Evolutionary conservation across 64 coral and sea anemone species (phyloP).

Genomic region (Porites australiensis): DNA sequence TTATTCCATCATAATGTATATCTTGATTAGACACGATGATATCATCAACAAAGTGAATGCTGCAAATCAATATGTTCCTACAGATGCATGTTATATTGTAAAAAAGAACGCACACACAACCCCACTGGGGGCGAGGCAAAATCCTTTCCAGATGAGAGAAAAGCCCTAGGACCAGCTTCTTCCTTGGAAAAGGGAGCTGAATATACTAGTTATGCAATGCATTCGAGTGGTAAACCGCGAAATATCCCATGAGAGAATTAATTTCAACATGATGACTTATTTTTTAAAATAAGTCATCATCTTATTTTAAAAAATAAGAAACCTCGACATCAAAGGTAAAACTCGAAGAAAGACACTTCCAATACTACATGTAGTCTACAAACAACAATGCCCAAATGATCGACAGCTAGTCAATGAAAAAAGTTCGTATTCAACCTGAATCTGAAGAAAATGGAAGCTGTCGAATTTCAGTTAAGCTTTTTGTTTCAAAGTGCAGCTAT

Average conservation of each 20-base stretch:
- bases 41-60: slow-evolving; percentile 19
- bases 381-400: slow-evolving; percentile 15
- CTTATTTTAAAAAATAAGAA: background rate
- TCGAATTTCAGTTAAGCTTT: background rate
- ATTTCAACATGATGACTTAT: background rate
- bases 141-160: slow-evolving; percentile 9
- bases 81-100: slow-evolving; percentile 19
- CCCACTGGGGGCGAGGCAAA: slow-evolving; percentile 16
- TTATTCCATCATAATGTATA: slow-evolving; percentile 5
- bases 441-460: slow-evolving; percentile 15
- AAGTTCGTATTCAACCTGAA: slow-evolving; percentile 10
- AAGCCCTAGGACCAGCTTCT: slow-evolving; percentile 17
- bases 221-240: background rate
- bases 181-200: background rate
- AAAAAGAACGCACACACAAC: slow-evolving; percentile 4
- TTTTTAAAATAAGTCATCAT: too few species aligned
- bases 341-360: background rate
- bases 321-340: background rate
- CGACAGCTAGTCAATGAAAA: slow-evolving; percentile 10
- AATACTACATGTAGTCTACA: slow-evolving; percentile 3
- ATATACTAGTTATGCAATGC: slow-evolving; percentile 11
- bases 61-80: slow-evolving; percentile 6
- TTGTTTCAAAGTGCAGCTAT: background rate
- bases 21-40: slow-evolving; percentile 9
- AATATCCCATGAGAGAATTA: background rate